A percentile compares a stretch with the other conserved stretches of the same genome.
Evolutionary conservation across 2,113 vertebrate species (phyloP).

Genomic region (Pontoporia blainvillei): DNA sequence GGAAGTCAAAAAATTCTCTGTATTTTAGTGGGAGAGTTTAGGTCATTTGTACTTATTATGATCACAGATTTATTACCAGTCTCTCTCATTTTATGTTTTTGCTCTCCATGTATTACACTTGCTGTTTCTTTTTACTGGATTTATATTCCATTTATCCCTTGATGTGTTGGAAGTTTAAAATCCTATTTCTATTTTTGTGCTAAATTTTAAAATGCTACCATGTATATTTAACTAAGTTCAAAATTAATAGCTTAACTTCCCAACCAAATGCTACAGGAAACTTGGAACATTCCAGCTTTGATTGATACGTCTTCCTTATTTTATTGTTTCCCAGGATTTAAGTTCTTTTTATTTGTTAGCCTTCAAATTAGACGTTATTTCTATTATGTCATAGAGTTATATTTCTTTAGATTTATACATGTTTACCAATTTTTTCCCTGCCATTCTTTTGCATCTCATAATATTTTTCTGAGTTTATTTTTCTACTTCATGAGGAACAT

Average conservation of each 20-base stretch:
- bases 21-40: background rate
- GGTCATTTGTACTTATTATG: background rate
- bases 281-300: background rate
- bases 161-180: background rate
- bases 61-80: background rate
- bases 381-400: background rate
- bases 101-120: background rate
- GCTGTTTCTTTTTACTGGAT: background rate
- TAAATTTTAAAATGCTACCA: background rate
- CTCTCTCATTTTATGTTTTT: background rate
- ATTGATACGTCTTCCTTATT: background rate
- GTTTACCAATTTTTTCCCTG: background rate
- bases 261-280: background rate
- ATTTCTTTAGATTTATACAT: background rate
- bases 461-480: background rate
- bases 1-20: background rate
- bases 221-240: background rate
- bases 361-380: background rate
- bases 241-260: background rate
- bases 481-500: background rate
- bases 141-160: background rate
- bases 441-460: background rate
- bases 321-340: background rate
- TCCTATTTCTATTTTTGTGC: background rate
- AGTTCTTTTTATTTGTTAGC: background rate